Evolutionary conservation across 2,797 vertebrate genomes (phyloP), one percentile per base, ranked within the genome.

Genomic region (Poecilia wingei): DNA sequence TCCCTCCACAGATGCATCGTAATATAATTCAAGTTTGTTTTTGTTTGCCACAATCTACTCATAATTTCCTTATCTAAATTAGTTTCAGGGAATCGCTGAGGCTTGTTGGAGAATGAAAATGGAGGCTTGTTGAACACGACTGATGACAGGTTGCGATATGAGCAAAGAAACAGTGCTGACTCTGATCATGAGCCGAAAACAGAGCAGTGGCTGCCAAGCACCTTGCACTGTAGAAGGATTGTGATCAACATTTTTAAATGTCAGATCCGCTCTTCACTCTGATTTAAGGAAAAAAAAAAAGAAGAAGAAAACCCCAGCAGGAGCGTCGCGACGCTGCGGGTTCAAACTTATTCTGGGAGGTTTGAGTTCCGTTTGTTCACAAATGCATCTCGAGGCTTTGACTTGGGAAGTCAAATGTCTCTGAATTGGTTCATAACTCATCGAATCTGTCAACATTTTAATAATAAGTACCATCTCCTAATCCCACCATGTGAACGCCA

Each of bases 31-130:
- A 25, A 69, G 39, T 45, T 45, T 69, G 66, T 43, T 69, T 49
- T 69, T 69, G 39, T 69, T 68, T 68, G 64, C 36, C 22, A 20
- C 64, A 68, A 68, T 45, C 66, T 69, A n/a, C 46, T 47, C 28
- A 49, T 18, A 46, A 73, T 25, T 45, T 69, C 66, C 66, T 43
- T 69, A 69, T 69, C 66, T 69, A 69, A 69, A 69, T 69, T 69
- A 69, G 39, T 43, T 69, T n/a, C 66, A 43, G 39, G 39, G 66
- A 69, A 45, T 45, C 39, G n/a, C 66, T 69, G 39, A 69, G 66
- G 18, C 66, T 43, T 43, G 36, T 69, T 43, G 25, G 41, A 43
- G 39, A 69, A 43, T 41, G 39, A n/a, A 41, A 69, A 43, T 43
- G 41, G 66, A 43, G 41, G 66, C 39, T 43, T 69, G 66, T 69